Base-by-base conservation (phyloP, 2,113 vertebrate species). In the Holacanthus passer region DNA sequence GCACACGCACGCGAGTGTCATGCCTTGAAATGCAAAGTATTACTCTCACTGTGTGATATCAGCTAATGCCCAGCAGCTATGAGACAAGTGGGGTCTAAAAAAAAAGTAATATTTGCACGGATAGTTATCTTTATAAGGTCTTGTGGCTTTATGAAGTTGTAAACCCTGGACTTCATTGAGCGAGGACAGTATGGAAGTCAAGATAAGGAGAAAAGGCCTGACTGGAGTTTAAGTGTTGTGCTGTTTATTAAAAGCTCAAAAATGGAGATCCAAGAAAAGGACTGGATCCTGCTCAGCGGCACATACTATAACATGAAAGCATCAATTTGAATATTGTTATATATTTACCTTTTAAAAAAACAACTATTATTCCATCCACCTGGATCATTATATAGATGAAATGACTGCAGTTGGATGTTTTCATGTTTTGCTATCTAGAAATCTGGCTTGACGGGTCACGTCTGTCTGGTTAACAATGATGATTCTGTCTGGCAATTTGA, bases 61-160 rank as follows among this genome's bases (percentile, higher is more conserved):
- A 63, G 80, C 58, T 55, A 60, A 48, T 43, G 68, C 73, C 83
- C 68, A 43, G 55, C 2, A 53, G 87, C 83, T 56, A 6, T 11
- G 56, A 67, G 78, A 62, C 67, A 55, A 85, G 68, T 67, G 59
- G 14, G 29, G 55, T 63, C 41, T 47, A 45, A 78, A 80, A 53
- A 80, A 53, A 82, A 88, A 82, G 17, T 16, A 84, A 79, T 81
- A 86, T 88, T 84, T 88, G 81, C 74, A 90, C 24, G 47, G 79
- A 73, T 76, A 64, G 87, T 89, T 90, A 89, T 93, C 88, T 92
- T 86, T 86, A 79, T 82, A 81, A 81, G 86, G 89, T 85, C 12
- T 43, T 69, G 17, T 53, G 31, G 71, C 53, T 90, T 85, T 88
- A 87, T 85, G 81, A 74, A 82, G 84, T 48, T 86, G 91, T 94